A percentile compares a stretch with the other conserved stretches of the same genome.
These are phyloP conservation scores for Yponomeuta malinellus DNA, from an alignment of 2,888 invertebrate species.

Conservation along the genomic window DNA sequence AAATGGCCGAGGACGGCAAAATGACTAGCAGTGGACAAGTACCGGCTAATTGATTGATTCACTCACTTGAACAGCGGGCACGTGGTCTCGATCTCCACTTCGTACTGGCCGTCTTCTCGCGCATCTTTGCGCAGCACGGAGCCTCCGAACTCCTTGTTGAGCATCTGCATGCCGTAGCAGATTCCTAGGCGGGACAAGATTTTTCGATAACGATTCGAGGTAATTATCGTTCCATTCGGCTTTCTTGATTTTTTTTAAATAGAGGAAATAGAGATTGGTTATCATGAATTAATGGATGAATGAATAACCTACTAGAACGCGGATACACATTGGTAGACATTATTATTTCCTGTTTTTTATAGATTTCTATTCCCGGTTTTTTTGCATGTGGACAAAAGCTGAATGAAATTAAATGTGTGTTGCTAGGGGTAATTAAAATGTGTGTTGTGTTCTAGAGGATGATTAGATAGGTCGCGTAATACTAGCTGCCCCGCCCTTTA, in stretches of 20 bases:
- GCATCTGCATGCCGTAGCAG: constrained; percentile 99
- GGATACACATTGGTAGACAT: too few relatives aligned
- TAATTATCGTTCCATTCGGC: not conserved
- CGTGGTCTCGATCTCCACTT: constrained; percentile 90
- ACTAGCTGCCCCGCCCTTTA: not conserved
- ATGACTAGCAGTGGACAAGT: too few relatives aligned
- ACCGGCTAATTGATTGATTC: not conserved
- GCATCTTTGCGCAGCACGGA: constrained; percentile 90
- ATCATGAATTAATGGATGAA: too few relatives aligned
- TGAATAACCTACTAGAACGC: too few relatives aligned
- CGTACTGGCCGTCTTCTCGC: constrained; percentile 96
- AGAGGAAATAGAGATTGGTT: too few relatives aligned
- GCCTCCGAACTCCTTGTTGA: constrained; percentile 98
- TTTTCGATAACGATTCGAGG: not conserved
- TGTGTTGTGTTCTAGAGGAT: not conserved
- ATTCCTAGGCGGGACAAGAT: constrained; percentile 79
- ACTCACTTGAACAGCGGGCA: constrained; percentile 95
- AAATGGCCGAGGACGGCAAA: too few relatives aligned
- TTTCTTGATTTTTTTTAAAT: not conserved
- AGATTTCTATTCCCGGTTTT: too few relatives aligned
- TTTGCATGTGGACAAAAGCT: too few relatives aligned
- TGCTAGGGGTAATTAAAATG: not conserved
- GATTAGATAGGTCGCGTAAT: not conserved
- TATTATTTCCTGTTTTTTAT: too few relatives aligned
- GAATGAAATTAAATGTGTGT: too few relatives aligned